Percentiles rank a stretch among this genome's conserved stretches.
These are phyloP conservation scores for Equus przewalskii DNA, from an alignment of 2,113 vertebrate species.

Conservation along the genomic window DNA sequence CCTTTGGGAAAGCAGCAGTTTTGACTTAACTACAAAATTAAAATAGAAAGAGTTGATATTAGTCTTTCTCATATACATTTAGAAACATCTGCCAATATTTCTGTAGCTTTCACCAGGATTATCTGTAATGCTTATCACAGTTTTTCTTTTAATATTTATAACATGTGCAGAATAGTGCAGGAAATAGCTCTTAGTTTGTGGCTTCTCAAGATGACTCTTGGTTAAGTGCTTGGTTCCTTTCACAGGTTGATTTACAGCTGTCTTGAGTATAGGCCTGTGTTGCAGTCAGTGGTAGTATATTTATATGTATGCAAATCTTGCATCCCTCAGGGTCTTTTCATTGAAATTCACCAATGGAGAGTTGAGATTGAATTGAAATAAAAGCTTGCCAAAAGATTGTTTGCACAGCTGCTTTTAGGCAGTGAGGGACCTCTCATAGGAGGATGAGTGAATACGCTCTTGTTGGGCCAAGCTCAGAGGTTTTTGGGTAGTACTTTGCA, in stretches of 20 bases:
- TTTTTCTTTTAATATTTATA: conserved; percentile 68
- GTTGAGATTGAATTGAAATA: conserved; percentile 79
- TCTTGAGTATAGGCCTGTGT: conserved; percentile 4
- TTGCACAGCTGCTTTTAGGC: conserved; percentile 88
- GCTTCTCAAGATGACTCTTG: conserved; percentile 27
- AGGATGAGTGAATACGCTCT: conserved; percentile 83
- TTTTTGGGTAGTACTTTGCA: conserved; percentile 86
- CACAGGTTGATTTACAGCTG: conserved; percentile 58
- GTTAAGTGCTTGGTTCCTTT: conserved; percentile 57
- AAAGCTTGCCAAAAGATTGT: conserved; percentile 84
- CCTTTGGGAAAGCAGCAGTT: conserved; percentile 45
- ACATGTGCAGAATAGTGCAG: not conserved
- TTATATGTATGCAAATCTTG: conserved; percentile 68
- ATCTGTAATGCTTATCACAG: conserved; percentile 47
- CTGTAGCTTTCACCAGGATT: conserved; percentile 16
- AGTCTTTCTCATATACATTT: conserved; percentile 18
- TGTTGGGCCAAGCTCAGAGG: conserved; percentile 78
- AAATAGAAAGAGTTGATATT: conserved; percentile 16
- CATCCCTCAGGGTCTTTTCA: conserved; percentile 60
- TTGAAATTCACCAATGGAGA: conserved; percentile 62
- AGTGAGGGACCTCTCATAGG: conserved; percentile 78
- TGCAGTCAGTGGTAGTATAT: conserved; percentile 23
- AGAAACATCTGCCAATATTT: conserved; percentile 52
- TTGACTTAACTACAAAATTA: conserved; percentile 45
- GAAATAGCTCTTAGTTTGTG: conserved; percentile 38